Conservation (phyloP, 2,113 vertebrate genomes). For the Phyllostomus hastatus region DNA sequence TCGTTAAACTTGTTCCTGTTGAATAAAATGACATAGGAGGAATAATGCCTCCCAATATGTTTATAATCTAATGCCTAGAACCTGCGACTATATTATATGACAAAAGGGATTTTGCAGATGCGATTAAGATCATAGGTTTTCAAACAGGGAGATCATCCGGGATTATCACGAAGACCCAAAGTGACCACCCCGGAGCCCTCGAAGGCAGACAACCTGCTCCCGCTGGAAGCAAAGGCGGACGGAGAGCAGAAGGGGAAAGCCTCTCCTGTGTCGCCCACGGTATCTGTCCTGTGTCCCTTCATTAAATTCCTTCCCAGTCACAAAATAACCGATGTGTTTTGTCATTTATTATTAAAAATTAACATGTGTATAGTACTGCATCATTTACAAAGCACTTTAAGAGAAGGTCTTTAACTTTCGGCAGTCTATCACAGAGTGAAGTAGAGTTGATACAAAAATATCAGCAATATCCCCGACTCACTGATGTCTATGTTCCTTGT, state of each 20-base stretch:
- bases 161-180: background rate
- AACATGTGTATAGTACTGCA: background rate
- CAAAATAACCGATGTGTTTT: background rate
- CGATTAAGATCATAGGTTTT: background rate
- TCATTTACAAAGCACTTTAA: background rate
- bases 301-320: background rate
- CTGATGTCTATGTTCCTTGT: background rate
- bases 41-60: background rate
- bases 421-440: background rate
- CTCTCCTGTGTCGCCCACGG: background rate
- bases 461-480: too few species aligned
- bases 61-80: background rate
- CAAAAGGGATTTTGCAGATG: background rate
- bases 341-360: background rate
- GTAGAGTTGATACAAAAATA: background rate
- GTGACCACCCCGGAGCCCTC: background rate
- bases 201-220: background rate
- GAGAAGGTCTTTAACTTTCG: background rate
- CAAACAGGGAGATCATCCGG: background rate
- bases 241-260: background rate
- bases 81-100: background rate
- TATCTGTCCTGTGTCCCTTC: background rate
- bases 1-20: background rate
- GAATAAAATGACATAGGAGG: background rate
- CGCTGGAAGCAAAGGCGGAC: background rate